Percentiles rank a stretch among this genome's conserved stretches.
These are phyloP conservation scores for Rutilus rutilus DNA, from an alignment of 2,113 vertebrate genomes.

Conservation along the genomic window DNA sequence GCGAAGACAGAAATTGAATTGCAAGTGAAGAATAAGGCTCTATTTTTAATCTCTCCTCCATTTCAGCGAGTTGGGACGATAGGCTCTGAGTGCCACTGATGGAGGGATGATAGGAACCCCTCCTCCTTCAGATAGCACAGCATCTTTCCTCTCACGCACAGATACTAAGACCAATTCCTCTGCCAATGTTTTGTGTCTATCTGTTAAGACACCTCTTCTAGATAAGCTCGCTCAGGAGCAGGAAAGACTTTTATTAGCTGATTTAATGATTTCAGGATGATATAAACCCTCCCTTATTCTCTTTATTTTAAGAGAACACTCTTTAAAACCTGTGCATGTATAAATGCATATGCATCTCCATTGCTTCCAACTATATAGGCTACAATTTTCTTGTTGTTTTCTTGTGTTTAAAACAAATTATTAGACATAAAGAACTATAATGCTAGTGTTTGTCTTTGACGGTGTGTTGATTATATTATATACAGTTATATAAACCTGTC, in stretches of 20 bases:
- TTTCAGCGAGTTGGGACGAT: conserved; percentile 18
- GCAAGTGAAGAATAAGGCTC: conserved; percentile 18
- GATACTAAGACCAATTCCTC: conserved; percentile 21
- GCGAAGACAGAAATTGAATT: conserved; percentile 41
- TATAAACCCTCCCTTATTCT: background rate
- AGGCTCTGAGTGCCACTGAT: conserved; percentile 38
- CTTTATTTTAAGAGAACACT: background rate
- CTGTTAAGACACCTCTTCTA: conserved; percentile 2
- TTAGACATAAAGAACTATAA: background rate
- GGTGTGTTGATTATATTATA: no score
- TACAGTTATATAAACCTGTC: no score
- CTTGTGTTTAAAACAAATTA: no score
- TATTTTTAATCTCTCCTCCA: conserved; percentile 48
- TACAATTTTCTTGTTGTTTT: background rate
- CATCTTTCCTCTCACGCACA: conserved; percentile 36
- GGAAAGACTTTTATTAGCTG: conserved; percentile 2
- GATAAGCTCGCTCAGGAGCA: conserved; percentile 42
- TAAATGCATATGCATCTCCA: background rate
- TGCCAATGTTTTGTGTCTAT: background rate
- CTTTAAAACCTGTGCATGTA: background rate
- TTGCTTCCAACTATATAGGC: background rate
- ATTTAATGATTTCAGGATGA: conserved; percentile 33
- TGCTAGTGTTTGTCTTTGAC: background rate
- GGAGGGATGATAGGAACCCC: conserved; percentile 37
- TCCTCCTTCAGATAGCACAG: conserved; percentile 32